Conservation (phyloP, 2,888 invertebrate genomes). For the Drosophila algonquin region DNA sequence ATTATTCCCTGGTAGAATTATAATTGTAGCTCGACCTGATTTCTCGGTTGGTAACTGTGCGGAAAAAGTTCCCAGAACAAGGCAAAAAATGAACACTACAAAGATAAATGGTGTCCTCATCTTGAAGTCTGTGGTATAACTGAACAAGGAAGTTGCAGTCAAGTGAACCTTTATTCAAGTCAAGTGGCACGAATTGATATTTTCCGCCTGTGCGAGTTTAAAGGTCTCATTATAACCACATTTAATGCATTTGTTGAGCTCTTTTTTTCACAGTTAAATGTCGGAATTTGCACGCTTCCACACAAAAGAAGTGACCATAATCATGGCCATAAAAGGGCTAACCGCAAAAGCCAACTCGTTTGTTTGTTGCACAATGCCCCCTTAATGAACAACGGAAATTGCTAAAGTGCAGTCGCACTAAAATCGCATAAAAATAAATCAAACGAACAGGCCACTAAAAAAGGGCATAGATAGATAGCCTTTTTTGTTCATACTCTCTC, state of each 20-base stretch:
- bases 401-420: conserved; percentile 43
- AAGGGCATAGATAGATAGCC: not conserved
- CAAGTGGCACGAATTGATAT: too few relatives aligned
- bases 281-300: conserved; percentile 12
- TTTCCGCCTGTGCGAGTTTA: not conserved
- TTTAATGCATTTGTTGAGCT: not conserved
- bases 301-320: conserved; percentile 29
- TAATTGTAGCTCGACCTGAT: too few relatives aligned
- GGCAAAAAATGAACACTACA: not conserved
- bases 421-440: conserved; percentile 30
- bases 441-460: conserved; percentile 3
- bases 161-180: too few relatives aligned
- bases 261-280: conserved; percentile 6
- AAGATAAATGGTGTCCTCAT: not conserved
- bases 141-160: not conserved
- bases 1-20: too few relatives aligned
- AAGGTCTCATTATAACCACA: not conserved
- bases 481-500: not conserved
- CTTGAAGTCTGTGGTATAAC: not conserved
- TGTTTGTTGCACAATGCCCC: conserved; percentile 48
- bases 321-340: conserved; percentile 35
- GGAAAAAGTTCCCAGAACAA: too few relatives aligned
- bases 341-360: conserved; percentile 53
- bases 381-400: conserved; percentile 60
- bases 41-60: too few relatives aligned